phyloP scores from a whole-genome alignment of 2,113 vertebrate species.

The Limnothrissa miodon region DNA sequence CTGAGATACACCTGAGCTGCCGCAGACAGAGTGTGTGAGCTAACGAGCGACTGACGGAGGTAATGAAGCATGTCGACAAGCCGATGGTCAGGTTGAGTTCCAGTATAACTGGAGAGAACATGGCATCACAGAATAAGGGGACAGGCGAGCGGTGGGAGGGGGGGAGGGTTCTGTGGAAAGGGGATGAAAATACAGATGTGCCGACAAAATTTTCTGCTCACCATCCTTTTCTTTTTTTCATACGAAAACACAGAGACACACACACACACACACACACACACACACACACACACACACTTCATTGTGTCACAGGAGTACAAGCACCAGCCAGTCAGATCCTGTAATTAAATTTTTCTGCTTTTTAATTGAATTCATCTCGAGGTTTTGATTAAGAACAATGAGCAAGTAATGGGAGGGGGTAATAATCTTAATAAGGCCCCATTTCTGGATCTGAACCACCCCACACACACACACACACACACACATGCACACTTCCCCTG shows the following conservation, averaged over 20 bases:
- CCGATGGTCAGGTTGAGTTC: neutral
- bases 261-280: neutral
- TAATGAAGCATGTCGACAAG: neutral
- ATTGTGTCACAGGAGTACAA: constrained; percentile 12
- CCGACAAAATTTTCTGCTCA: neutral
- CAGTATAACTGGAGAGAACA: neutral
- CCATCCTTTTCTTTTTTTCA: neutral
- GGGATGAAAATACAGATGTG: neutral
- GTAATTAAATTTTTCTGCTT: constrained; percentile 53
- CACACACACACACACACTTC: neutral
- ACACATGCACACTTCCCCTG: neutral
- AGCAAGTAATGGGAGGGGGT: constrained; percentile 47
- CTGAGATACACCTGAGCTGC: neutral
- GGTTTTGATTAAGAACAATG: constrained; percentile 63
- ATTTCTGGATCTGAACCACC: constrained; percentile 47
- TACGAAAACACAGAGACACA: neutral
- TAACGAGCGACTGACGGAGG: neutral
- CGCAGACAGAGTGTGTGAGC: neutral
- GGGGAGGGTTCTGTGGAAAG: no score
- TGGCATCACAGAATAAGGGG: neutral
- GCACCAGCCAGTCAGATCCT: constrained; percentile 20
- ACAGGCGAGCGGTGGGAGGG: no score
- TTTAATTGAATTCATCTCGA: constrained; percentile 60
- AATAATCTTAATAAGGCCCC: constrained; percentile 56
- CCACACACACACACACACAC: constrained; percentile 10